Base-by-base conservation (phyloP, 2,797 vertebrate species). In the Enteromius treurensis region DNA sequence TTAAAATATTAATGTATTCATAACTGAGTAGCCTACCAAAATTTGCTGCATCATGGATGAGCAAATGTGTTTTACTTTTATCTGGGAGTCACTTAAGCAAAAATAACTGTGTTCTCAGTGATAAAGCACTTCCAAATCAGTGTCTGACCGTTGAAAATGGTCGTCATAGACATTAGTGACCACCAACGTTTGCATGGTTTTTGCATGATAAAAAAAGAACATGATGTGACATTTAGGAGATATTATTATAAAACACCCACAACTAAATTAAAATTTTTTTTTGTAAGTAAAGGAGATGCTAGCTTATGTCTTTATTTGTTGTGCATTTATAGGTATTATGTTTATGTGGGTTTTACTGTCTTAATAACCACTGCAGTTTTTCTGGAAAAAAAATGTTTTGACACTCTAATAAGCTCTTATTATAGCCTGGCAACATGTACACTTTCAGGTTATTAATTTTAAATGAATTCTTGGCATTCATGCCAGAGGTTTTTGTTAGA, bases 71-170 rank as follows among this genome's bases (percentile, higher is more conserved):
- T 49, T 51, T 32, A 11, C 4, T 29, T 73, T 51, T 21, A 29
- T 73, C 70, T 73, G 14, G 14, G 4, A 49, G 7, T 70, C 40
- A 15, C n/a, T 49, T 29, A 10, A 29, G 42, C 3, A 49, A 71
- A 17, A 71, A 49, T 49, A 49, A 17, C 26, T 19, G 60, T 49
- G 26, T 21, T 1, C 17, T 51, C 26, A 29, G 23, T 73, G 69
- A 71, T 67, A 40, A 67, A 67, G 9, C 65, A 21, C 32, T 67
- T 67, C 65, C 65, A 67, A 67, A 67, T 67, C 65, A 67, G 65
- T 67, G 65, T 21, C 32, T 67, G 32, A 37, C 64, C 8, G 17
- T 37, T 67, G 64, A 40, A 32, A 10, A 34, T 34, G 7, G 32
- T 64, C 26, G 2, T 42, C 2, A 19, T n/a, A n/a, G 42, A 70